Conservation (phyloP, 1,140 invertebrate species). For the Plutomurus gul region DNA sequence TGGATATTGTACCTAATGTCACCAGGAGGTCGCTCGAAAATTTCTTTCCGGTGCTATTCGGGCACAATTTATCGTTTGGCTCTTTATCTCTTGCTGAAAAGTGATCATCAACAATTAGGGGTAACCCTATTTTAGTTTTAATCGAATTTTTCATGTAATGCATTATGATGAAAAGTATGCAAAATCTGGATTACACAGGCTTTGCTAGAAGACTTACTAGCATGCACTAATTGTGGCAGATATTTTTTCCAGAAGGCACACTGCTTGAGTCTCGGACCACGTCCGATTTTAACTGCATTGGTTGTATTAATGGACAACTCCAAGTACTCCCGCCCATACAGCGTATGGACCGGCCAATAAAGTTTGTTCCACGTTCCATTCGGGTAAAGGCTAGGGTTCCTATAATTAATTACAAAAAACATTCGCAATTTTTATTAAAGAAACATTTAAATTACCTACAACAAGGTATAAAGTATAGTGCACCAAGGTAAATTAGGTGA, state of each 20-base stretch:
- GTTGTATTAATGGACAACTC: slow-evolving; percentile 48
- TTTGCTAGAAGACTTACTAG: slow-evolving; percentile 62
- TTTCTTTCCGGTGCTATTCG: slow-evolving; percentile 25
- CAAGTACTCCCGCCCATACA: slow-evolving; percentile 80
- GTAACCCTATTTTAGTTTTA: background rate
- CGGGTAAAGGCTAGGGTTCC: slow-evolving; percentile 65
- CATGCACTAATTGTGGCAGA: slow-evolving; percentile 81
- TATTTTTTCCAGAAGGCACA: slow-evolving; percentile 93
- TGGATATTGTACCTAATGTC: slow-evolving; percentile 51
- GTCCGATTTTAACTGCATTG: slow-evolving; percentile 64
- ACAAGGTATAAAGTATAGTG: background rate
- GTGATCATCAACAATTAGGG: background rate
- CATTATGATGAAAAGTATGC: background rate
- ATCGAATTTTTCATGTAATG: background rate
- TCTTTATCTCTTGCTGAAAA: slow-evolving; percentile 3
- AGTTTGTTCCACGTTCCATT: slow-evolving; percentile 63
- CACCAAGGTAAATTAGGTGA: background rate
- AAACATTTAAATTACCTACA: background rate
- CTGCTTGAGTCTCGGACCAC: slow-evolving; percentile 82
- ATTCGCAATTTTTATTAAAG: background rate
- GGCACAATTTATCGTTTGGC: slow-evolving; percentile 5
- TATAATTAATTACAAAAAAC: slow-evolving; percentile 55
- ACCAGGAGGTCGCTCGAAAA: slow-evolving; percentile 46
- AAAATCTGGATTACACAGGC: background rate
- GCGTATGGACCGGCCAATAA: slow-evolving; percentile 86